These are phyloP conservation scores for Subanguina moxae DNA, from an alignment of 1,140 invertebrate species.

Conservation along the genomic window DNA sequence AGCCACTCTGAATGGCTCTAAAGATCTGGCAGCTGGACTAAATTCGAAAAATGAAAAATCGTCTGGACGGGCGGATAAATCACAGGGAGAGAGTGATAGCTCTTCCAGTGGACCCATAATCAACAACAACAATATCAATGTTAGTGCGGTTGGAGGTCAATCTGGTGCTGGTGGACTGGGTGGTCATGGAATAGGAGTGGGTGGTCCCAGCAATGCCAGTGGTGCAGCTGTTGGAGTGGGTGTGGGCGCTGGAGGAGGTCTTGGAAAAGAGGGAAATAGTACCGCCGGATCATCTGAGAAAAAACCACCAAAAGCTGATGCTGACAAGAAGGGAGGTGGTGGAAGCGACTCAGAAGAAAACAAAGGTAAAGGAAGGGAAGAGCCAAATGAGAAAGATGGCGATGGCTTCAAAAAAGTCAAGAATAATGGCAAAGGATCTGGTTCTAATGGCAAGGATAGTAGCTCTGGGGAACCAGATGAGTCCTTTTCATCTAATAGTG, in stretches of 20 bases:
- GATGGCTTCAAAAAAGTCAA: background rate
- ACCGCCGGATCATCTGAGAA: background rate
- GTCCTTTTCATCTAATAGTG: background rate
- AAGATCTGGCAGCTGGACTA: slow-evolving; percentile 21
- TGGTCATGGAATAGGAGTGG: slow-evolving; percentile 12
- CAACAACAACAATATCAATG: slow-evolving; percentile 38
- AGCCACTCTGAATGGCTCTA: slow-evolving; percentile 2
- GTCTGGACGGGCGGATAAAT: background rate
- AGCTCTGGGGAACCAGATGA: slow-evolving; percentile 6
- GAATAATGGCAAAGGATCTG: slow-evolving; percentile 14
- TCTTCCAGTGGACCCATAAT: slow-evolving; percentile 18
- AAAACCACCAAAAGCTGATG: background rate
- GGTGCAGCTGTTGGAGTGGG: slow-evolving; percentile 16
- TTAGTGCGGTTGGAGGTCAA: slow-evolving; percentile 32
- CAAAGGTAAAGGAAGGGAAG: slow-evolving; percentile 2
- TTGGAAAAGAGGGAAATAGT: slow-evolving; percentile 7
- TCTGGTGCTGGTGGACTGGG: slow-evolving; percentile 18
- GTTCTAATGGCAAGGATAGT: slow-evolving; percentile 5
- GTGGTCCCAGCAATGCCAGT: slow-evolving; percentile 5
- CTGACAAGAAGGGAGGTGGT: slow-evolving; percentile 4
- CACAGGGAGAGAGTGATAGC: slow-evolving; percentile 16
- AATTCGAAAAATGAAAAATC: background rate
- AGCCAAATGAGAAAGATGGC: background rate
- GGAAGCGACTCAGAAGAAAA: slow-evolving; percentile 1
- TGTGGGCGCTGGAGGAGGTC: slow-evolving; percentile 9